Evolutionary conservation across 2,888 invertebrate genomes (phyloP).

Genomic region (Gnatocerus cornutus): DNA sequence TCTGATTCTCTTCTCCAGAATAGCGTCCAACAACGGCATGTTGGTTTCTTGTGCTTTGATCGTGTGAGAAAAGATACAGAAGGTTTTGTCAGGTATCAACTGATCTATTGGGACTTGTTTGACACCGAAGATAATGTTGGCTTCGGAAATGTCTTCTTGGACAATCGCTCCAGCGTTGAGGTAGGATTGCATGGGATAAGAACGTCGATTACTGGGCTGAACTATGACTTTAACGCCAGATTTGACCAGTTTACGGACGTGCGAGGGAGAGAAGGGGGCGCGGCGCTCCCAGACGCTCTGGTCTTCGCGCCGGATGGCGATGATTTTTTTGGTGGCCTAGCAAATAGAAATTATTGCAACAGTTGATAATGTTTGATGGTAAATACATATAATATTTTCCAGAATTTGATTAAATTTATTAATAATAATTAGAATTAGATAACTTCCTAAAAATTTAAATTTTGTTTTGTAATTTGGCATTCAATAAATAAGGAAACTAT

Average conservation of each 20-base stretch:
- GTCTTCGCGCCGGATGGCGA: conserved; percentile 93
- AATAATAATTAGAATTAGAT: too few species aligned
- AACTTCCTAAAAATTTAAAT: too few species aligned
- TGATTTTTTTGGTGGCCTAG: conserved; percentile 73
- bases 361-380: background rate
- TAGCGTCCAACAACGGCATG: conserved; percentile 97
- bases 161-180: conserved; percentile 93
- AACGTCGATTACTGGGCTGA: conserved; percentile 97
- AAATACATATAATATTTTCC: too few species aligned
- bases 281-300: conserved; percentile 97
- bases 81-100: conserved; percentile 96
- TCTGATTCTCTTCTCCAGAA: conserved; percentile 96
- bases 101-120: conserved; percentile 95
- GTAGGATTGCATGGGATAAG: conserved; percentile 98
- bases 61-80: conserved; percentile 99
- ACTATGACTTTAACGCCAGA: conserved; percentile 96
- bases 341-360: background rate
- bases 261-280: conserved; percentile 94
- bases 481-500: too few species aligned
- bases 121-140: conserved; percentile 97
- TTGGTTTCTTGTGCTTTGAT: conserved; percentile 99
- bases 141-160: conserved; percentile 97
- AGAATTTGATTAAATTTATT: too few species aligned
- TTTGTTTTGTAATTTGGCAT: too few species aligned
- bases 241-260: conserved; percentile 90